Evolutionary conservation across 2,113 vertebrate genomes (phyloP).

Genomic region (Ardeotis arabs): DNA sequence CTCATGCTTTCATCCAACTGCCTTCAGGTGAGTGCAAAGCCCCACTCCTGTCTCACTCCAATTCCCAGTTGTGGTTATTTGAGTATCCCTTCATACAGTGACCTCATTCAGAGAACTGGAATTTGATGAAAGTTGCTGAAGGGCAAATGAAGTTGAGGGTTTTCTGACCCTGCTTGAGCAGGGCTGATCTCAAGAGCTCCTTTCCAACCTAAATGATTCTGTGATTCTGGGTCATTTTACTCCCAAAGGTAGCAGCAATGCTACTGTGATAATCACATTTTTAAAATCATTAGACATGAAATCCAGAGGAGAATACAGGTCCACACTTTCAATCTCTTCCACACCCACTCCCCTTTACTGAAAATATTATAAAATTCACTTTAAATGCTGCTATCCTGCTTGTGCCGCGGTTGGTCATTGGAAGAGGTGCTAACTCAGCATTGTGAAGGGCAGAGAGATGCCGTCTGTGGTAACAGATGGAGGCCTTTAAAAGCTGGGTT

Average conservation of each 20-base stretch:
- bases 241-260: neutral
- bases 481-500: slow-evolving; percentile 39
- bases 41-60: neutral
- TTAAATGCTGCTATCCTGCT: neutral
- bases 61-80: neutral
- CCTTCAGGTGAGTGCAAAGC: neutral
- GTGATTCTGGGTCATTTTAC: neutral
- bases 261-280: neutral
- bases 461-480: slow-evolving; percentile 39
- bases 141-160: neutral
- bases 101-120: neutral
- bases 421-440: slow-evolving; percentile 6
- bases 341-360: neutral
- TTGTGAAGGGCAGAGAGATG: slow-evolving; percentile 20
- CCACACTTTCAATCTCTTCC: neutral
- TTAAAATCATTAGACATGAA: neutral
- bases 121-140: neutral
- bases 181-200: neutral
- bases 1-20: neutral
- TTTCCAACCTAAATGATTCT: neutral
- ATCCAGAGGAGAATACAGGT: neutral
- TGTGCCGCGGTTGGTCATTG: neutral
- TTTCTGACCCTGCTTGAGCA: neutral
- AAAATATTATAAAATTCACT: neutral
- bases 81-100: neutral